Base-by-base conservation (phyloP, 2,797 vertebrate genomes). In the Podarcis lilfordi region DNA sequence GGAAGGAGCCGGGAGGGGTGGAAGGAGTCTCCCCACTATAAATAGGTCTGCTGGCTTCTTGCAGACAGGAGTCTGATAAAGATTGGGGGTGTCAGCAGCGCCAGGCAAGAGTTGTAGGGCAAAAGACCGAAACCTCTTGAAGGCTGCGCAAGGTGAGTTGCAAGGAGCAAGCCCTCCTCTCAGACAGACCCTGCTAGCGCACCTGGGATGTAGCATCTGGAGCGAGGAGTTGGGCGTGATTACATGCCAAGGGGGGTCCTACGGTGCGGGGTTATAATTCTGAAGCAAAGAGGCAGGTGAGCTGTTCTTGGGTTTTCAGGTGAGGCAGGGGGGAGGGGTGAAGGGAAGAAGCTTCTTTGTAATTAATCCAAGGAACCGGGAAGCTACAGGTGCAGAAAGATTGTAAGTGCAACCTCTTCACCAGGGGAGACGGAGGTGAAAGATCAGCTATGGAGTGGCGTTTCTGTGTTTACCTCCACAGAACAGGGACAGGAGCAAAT, bases 11-110 rank as follows among this genome's bases (percentile, higher is more conserved):
- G 50, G 50, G 50, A 55, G 50, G 13, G 50, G 29, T 23, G 10
- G 32, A 77, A 74, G 37, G 68, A 55, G 29, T 32, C 82, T 80
- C 55, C 83, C 77, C 27, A 0, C 37, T 85, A 89, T 89, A 89
- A 81, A 89, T 81, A 85, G 77, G 69, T 37, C 43, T 37, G 69
- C 83, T 3, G 5, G 78, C 55, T 21, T n/a, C 45, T 23, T 35
- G 10, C 7, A 1, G 59, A n/a, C 9, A 69, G 68, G 68, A 66
- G 11, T 71, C 75, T 1, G 37, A 45, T 2, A 37, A 37, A 15
- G 43, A 69, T 21, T 78, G 66, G 68, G 66, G 77, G 27, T 37
- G 71, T 11, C 64, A 0, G 8, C 37, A 2, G 43, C 43, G 5
- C 10, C 21, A 29, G 35, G 8, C 32, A 74, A 29, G 40, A 66